Percentiles rank a stretch among this genome's conserved stretches.
Evolutionary conservation across 2,888 invertebrate species (phyloP).

Genomic region (Dynastes maya): DNA sequence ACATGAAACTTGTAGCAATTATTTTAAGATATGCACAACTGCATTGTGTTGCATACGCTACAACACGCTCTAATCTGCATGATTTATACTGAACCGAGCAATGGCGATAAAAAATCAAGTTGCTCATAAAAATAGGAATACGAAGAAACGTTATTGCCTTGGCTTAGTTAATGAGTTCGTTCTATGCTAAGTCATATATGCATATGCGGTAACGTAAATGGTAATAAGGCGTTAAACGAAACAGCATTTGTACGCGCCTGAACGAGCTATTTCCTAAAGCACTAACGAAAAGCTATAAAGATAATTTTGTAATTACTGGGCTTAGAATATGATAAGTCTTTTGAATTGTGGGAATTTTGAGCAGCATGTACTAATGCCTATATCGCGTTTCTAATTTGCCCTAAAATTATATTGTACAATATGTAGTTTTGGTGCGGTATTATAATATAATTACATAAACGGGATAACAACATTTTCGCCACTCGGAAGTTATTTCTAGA

Average conservation of each 20-base stretch:
- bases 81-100: conserved; percentile 36
- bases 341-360: too few relatives aligned
- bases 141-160: conserved; percentile 38
- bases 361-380: too few relatives aligned
- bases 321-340: too few relatives aligned
- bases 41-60: conserved; percentile 34
- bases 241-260: background rate
- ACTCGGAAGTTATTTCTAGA: too few relatives aligned
- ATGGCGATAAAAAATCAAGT: conserved; percentile 11
- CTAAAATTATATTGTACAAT: too few relatives aligned
- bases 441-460: too few relatives aligned
- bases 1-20: conserved; percentile 32
- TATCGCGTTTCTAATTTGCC: too few relatives aligned
- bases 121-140: conserved; percentile 25
- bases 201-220: conserved; percentile 37
- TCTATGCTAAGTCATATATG: conserved; percentile 48
- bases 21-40: conserved; percentile 32
- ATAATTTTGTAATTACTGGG: too few relatives aligned
- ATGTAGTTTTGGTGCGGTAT: too few relatives aligned
- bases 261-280: background rate
- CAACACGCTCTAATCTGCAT: conserved; percentile 40
- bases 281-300: background rate
- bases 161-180: conserved; percentile 42
- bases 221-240: conserved; percentile 29
- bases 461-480: too few relatives aligned